A percentile compares a stretch with the other conserved stretches of the same genome.
Evolutionary conservation across 2,888 invertebrate species (phyloP).

Genomic region (Lamellibrachia satsuma): DNA sequence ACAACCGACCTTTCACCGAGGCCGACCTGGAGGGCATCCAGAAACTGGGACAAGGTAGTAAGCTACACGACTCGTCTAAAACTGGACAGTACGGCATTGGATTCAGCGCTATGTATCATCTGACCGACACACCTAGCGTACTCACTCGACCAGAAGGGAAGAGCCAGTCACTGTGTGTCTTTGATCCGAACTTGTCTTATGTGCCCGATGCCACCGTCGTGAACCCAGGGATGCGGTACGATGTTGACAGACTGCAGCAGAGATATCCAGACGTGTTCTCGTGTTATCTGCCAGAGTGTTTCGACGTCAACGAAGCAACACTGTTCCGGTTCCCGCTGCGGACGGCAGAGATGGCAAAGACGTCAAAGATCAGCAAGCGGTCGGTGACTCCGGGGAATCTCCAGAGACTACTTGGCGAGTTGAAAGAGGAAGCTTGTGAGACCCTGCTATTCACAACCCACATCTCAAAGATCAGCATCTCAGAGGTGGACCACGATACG

Average conservation of each 20-base stretch:
- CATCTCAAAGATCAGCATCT: conserved; percentile 45
- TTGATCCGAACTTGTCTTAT: conserved; percentile 54
- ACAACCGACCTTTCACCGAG: no score
- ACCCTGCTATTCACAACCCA: conserved; percentile 47
- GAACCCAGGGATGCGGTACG: conserved; percentile 43
- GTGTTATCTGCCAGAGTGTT: no score
- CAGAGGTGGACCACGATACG: conserved; percentile 34
- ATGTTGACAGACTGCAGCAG: conserved; percentile 30
- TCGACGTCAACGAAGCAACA: no score
- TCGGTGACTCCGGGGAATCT: conserved; percentile 36
- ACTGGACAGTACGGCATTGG: no score
- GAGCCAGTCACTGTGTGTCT: conserved; percentile 51
- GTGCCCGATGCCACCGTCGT: background rate
- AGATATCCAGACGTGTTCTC: background rate
- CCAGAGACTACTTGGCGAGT: conserved; percentile 40
- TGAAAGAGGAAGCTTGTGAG: conserved; percentile 28
- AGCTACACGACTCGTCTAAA: background rate
- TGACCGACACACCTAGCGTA: no score
- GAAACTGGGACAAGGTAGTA: conserved; percentile 51
- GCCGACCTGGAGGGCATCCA: conserved; percentile 60
- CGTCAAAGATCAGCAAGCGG: background rate
- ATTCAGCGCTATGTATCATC: no score
- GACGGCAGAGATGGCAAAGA: no score
- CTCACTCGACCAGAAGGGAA: conserved; percentile 18
- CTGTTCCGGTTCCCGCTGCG: no score